phyloP scores from a whole-genome alignment of 2,888 invertebrate species.

The Scrobipalpa costella region DNA sequence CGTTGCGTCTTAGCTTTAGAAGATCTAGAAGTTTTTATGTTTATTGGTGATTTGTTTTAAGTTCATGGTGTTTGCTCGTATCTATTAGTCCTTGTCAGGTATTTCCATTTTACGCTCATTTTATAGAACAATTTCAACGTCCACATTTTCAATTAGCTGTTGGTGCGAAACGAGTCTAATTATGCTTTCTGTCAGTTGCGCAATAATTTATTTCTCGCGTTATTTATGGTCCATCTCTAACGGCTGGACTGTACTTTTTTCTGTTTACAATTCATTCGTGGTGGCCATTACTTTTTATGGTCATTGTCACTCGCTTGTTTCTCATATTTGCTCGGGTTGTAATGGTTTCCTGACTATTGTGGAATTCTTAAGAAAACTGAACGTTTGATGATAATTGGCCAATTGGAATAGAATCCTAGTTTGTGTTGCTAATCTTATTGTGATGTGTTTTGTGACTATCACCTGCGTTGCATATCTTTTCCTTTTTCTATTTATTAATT shows the following conservation, averaged over 20 bases:
- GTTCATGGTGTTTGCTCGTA: background rate
- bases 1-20: constrained; percentile 51
- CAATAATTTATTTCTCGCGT: constrained; percentile 14
- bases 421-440: background rate
- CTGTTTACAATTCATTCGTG: background rate
- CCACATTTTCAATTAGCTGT: constrained; percentile 9
- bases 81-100: constrained; percentile 13
- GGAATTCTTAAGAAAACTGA: background rate
- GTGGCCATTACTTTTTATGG: constrained; percentile 23
- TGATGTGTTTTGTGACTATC: background rate
- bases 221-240: constrained; percentile 27
- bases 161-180: constrained; percentile 18
- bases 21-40: constrained; percentile 37
- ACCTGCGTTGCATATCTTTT: background rate
- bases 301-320: constrained; percentile 15
- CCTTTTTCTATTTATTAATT: background rate
- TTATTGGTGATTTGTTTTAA: background rate
- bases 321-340: background rate
- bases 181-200: constrained; percentile 20
- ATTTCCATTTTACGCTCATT: constrained; percentile 12
- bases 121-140: constrained; percentile 14
- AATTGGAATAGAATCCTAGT: background rate
- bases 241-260: background rate
- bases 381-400: background rate
- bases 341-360: constrained; percentile 11